Evolutionary conservation across 35 echinoderm and acorn worm genomes (phyloP), one percentile per base, ranked within the genome.

Genomic region (Apostichopus parvimensis): DNA sequence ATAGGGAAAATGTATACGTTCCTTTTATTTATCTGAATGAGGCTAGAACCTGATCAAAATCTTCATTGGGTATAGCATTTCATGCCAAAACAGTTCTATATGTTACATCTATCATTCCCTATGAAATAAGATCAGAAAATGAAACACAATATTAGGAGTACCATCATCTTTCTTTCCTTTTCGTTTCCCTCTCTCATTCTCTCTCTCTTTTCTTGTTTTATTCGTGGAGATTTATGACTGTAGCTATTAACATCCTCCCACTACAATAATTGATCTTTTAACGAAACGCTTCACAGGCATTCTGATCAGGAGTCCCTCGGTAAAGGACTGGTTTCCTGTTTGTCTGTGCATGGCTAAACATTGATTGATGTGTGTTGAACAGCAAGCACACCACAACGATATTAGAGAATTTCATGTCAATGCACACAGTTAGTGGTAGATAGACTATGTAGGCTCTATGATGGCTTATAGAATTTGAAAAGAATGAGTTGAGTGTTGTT

Each of bases 191-290:
- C 34, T 45, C 34, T 45, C 3, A 4, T 45, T 45, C 34, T 45
- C 34, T 45, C 34, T 45, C 34, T 45, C 34, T 45, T 45, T 45
- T 45, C 34, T 45, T 45, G 34, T 45, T 45, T 45, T 75, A 18
- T 20, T 20, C 5, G 71, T 75, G 17, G 71, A 75, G 71, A 75
- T 75, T 75, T 75, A 75, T 75, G 71, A 75, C 71, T 6, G 18
- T 4, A 6, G n/a, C 71, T 75, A 75, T 75, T 75, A 75, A 75
- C 71, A n/a, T 75, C 71, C 71, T 75, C 71, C 71, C 71, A 75
- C 71, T 75, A 75, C n/a, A 18, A 75, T 75, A 75, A 75, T 75
- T 75, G 71, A 75, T 75, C 71, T 75, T 75, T 75, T 75, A 75
- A 75, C 71, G 71, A 75, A 75, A 75, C 71, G 71, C 71, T 75